Evolutionary conservation across 2,888 invertebrate species (phyloP).

Genomic region (Homarus gammarus): DNA sequence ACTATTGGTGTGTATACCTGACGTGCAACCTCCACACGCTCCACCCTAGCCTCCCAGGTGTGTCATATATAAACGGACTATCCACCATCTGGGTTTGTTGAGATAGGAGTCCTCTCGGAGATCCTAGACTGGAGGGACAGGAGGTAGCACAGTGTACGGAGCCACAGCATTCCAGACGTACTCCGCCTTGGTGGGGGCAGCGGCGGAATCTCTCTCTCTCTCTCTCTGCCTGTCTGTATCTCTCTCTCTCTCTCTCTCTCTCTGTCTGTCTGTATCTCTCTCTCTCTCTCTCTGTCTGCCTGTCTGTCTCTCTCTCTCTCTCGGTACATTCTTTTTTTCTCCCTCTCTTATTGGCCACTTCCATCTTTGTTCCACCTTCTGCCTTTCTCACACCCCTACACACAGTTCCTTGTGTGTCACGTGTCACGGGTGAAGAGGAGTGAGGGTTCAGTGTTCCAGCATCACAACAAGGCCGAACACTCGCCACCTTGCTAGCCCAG

Average conservation of each 20-base stretch:
- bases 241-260: neutral
- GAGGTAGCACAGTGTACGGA: too few species aligned
- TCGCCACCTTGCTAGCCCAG: neutral
- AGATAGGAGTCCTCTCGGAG: too few species aligned
- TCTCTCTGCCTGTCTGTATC: neutral
- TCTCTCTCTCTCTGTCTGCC: neutral
- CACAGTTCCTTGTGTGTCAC: slow-evolving; percentile 15
- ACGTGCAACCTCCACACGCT: too few species aligned
- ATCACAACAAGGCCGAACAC: neutral
- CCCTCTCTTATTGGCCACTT: neutral
- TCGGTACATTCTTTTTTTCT: neutral
- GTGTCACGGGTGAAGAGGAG: neutral
- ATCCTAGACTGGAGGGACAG: too few species aligned
- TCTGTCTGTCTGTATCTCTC: neutral
- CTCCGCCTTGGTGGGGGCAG: neutral
- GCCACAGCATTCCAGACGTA: neutral
- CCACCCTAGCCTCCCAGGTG: too few species aligned
- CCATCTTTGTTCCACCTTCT: neutral
- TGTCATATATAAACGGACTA: too few species aligned
- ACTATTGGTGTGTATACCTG: slow-evolving; percentile 3
- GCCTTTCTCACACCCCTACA: neutral
- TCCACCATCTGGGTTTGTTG: too few species aligned
- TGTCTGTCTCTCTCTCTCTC: neutral
- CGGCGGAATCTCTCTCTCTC: neutral
- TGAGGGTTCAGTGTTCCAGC: neutral